These are phyloP conservation scores for Ophiodon elongatus DNA, from an alignment of 2,113 vertebrate species.

Conservation along the genomic window DNA sequence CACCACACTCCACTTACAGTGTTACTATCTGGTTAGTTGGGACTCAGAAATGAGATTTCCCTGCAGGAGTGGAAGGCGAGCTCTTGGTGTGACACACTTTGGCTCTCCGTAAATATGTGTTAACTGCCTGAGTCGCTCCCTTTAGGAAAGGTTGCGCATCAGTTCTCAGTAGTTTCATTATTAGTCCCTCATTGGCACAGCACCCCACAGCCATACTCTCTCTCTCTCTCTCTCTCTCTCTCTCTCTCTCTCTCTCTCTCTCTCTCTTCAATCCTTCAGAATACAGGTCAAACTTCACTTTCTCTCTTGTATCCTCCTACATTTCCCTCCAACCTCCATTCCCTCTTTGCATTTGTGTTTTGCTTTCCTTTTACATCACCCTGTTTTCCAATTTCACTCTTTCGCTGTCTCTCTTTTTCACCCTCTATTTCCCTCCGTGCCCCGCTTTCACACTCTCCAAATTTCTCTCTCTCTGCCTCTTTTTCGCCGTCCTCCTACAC, in stretches of 20 bases:
- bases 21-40: slow-evolving; percentile 10
- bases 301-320: slow-evolving; percentile 5
- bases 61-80: slow-evolving; percentile 26
- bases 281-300: slow-evolving; percentile 10
- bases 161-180: slow-evolving; percentile 55
- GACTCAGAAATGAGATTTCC: slow-evolving; percentile 21
- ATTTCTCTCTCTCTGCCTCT: slow-evolving; percentile 32
- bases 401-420: slow-evolving; percentile 8
- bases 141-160: slow-evolving; percentile 30
- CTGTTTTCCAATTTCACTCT: slow-evolving; percentile 16
- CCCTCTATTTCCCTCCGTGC: slow-evolving; percentile 11
- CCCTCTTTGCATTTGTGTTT: background rate
- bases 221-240: background rate
- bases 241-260: background rate
- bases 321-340: background rate
- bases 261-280: slow-evolving; percentile 12
- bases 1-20: background rate
- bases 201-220: slow-evolving; percentile 28
- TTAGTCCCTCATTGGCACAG: slow-evolving; percentile 37
- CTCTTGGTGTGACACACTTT: slow-evolving; percentile 45
- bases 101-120: slow-evolving; percentile 53
- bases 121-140: slow-evolving; percentile 49
- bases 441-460: slow-evolving; percentile 22
- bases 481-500: slow-evolving; percentile 36
- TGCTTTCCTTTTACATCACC: slow-evolving; percentile 8